Conservation (phyloP, 2,888 invertebrate species). For the Sarcophaga variegata region DNA sequence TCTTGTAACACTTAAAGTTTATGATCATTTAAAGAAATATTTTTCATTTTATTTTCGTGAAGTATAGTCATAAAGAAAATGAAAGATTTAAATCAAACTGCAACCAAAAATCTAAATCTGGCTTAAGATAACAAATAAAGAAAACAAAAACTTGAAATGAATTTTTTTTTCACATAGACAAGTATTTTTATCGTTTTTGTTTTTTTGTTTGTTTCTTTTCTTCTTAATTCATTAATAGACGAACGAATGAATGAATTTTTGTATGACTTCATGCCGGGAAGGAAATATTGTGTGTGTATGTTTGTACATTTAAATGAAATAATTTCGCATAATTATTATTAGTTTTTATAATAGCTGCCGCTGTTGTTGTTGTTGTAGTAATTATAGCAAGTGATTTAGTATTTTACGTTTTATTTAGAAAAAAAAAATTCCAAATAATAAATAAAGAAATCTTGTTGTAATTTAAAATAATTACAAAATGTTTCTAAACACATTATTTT, state of each 20-base stretch:
- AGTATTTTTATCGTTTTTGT: background rate
- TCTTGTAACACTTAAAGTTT: slow-evolving; percentile 63
- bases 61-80: background rate
- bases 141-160: slow-evolving; percentile 41
- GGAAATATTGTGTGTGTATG: slow-evolving; percentile 44
- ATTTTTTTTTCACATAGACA: slow-evolving; percentile 25
- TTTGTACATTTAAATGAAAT: slow-evolving; percentile 36
- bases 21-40: slow-evolving; percentile 29
- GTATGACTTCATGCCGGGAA: slow-evolving; percentile 61
- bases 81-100: slow-evolving; percentile 22
- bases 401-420: slow-evolving; percentile 4
- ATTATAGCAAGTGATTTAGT: slow-evolving; percentile 59
- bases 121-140: slow-evolving; percentile 2
- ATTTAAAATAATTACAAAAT: background rate
- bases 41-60: slow-evolving; percentile 19
- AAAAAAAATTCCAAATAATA: background rate
- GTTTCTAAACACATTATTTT: background rate
- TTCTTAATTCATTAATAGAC: slow-evolving; percentile 29
- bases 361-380: slow-evolving; percentile 26
- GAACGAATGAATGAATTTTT: slow-evolving; percentile 42
- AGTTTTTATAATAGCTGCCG: too few species aligned
- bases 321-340: slow-evolving; percentile 65
- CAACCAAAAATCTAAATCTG: slow-evolving; percentile 30
- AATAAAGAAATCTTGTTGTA: background rate
- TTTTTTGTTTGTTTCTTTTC: background rate